A percentile compares a stretch with the other conserved stretches of the same genome.
These are phyloP conservation scores for Bryconaethiops microstoma DNA, from an alignment of 2,797 vertebrate genomes.

Conservation along the genomic window DNA sequence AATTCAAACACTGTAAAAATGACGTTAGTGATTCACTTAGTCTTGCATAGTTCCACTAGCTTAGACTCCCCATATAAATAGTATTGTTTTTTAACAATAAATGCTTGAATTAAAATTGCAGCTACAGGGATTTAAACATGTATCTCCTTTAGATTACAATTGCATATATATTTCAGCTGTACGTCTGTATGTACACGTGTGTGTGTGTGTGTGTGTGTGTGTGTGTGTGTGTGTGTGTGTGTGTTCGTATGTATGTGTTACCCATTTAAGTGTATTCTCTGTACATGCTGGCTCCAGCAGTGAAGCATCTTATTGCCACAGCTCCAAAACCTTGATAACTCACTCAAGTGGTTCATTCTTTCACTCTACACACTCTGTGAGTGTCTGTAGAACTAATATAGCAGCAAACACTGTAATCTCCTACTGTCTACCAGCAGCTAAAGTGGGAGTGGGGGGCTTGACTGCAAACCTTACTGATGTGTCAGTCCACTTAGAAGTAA, in stretches of 20 bases:
- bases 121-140: too few species aligned
- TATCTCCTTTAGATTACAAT: too few species aligned
- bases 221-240: background rate
- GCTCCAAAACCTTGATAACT: background rate
- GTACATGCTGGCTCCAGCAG: too few species aligned
- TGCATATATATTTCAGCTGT: too few species aligned
- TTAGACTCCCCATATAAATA: too few species aligned
- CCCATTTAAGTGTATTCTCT: background rate
- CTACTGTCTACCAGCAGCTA: background rate
- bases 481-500: slow-evolving; percentile 32
- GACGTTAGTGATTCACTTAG: too few species aligned
- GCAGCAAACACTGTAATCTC: background rate
- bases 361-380: background rate
- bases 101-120: too few species aligned
- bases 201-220: background rate
- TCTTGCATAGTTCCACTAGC: too few species aligned
- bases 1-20: too few species aligned
- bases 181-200: background rate
- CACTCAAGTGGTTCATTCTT: background rate
- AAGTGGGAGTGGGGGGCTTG: background rate
- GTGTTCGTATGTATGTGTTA: background rate
- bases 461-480: background rate
- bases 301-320: background rate
- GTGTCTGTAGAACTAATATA: background rate
- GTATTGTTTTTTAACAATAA: too few species aligned